Conservation (phyloP, 2,888 invertebrate species). For the Lasioglossum pauxillum region DNA sequence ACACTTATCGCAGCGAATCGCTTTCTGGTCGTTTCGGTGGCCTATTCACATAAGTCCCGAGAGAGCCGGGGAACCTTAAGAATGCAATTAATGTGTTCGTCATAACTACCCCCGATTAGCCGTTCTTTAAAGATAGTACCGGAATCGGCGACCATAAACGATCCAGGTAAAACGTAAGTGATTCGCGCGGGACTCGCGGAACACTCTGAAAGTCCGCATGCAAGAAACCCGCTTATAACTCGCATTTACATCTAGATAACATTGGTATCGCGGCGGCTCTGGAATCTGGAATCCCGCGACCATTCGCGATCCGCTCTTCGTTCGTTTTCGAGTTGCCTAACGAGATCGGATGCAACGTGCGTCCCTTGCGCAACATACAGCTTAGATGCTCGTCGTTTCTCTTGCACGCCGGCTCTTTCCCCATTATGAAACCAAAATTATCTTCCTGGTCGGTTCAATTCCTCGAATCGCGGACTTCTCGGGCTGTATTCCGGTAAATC, state of each 20-base stretch:
- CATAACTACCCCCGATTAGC: neutral
- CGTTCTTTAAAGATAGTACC: constrained; percentile 8
- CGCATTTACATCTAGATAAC: constrained; percentile 47
- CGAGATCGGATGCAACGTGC: constrained; percentile 39
- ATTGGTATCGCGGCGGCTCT: neutral
- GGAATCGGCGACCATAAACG: neutral
- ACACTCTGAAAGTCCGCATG: neutral
- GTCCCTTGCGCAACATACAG: constrained; percentile 10
- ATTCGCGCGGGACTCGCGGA: constrained; percentile 16
- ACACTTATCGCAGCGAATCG: neutral
- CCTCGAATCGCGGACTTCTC: neutral
- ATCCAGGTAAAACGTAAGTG: constrained; percentile 28
- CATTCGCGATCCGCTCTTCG: neutral
- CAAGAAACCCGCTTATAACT: constrained; percentile 20
- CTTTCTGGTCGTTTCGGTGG: neutral
- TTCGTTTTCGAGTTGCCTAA: constrained; percentile 43
- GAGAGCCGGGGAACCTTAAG: neutral
- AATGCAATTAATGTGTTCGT: neutral
- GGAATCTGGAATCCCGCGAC: constrained; percentile 17
- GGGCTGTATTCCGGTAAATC: neutral
- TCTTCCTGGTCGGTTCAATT: neutral
- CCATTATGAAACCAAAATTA: constrained; percentile 32
- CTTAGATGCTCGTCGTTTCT: neutral
- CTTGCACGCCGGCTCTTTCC: neutral
- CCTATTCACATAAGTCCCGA: neutral